Evolutionary conservation across 2,113 vertebrate genomes (phyloP), one percentile per base, ranked within the genome.

Genomic region (Scomber colias): DNA sequence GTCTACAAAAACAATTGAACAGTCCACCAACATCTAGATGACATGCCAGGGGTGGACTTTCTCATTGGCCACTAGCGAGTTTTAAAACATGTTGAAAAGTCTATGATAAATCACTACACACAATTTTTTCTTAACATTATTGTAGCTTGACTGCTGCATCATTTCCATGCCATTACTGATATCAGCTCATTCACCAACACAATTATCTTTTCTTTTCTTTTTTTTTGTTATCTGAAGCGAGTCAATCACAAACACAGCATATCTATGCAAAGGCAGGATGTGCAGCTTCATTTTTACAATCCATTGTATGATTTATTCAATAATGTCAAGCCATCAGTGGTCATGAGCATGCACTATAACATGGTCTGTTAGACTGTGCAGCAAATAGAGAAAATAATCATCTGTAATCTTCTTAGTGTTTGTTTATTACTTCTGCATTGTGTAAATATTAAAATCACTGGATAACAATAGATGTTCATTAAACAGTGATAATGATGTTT

Each of bases 401-500:
- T 87, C 78, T 77, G 21, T 92, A 90, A 93, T 93, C 89, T 82
- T 75, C 85, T 90, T 81, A 87, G 77, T 61, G 75, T 84, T 90
- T 86, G 83, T 89, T 92, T 88, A 87, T 92, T 88, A 83, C 86
- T 77, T 75, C 69, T 74, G 61, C 87, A 87, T 82, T 88, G 64
- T 86, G 81, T 71, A 85, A 75, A 85, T 89, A 90, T 88, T 89
- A 89, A 91, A 89, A 86, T 82, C 82, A 80, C 64, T 72, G 46
- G 51, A 62, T 77, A 65, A 90, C 87, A 90, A 89, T 88, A 82
- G 83, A 82, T 87, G 86, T 90, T 94, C 87, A 93, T 93, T 94
- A 91, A 84, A 92, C 80, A 86, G 78, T 63, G 80, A 94, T 93
- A 93, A 94, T 92, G 92, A 92, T 92, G 93, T 94, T 92, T 91